Base-by-base conservation (phyloP, 2,797 vertebrate species). In the Malurus splendens region DNA sequence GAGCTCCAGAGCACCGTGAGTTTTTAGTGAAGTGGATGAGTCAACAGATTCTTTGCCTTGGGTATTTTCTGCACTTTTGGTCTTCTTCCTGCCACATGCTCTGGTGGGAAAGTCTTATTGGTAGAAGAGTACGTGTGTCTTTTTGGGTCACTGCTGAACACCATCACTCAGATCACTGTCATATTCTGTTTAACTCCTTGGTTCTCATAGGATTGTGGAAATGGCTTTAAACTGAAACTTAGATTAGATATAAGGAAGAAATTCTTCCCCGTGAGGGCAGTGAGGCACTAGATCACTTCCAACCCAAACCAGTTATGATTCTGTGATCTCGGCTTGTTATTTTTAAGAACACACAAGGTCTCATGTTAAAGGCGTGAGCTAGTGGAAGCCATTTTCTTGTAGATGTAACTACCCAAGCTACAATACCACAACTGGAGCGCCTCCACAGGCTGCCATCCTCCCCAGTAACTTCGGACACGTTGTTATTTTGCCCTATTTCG, bases 91-190 rank as follows among this genome's bases (percentile, higher is more conserved):
- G 28, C 32, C 6, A 55, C 14, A 1, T 7, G 12, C 4, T 55
- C 14, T 32, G 3, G 1, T 27, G 23, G 8, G 14, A 39, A 65
- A 32, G 13, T 30, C 10, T 64, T 22, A 25, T 0, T 0, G 1
- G 64, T 47, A 51, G 18, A 51, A 4, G 7, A 67, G 3, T 9
- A 15, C 0, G 0, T 0, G 2, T 2, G 7, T 17, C 47, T 60
- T 15, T 8, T 12, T 57, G 23, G 39, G 42, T 62, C 27, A 28
- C 23, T 33, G 22, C 14, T 28, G 3, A 42, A 44, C 3, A 19
- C 0, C 0, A 28, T 4, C 27, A 18, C 9, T 7, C 39, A 44
- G 6, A 38, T 51, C 1, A 1, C 16, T 3, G 7, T 3, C 6
- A 17, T 4, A 4, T 15, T 52, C 67, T 11, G 7, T 39, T 78